Evolutionary conservation across 2,113 vertebrate genomes (phyloP), one percentile per base, ranked within the genome.

Genomic region (Chaetorhynchus papuensis): DNA sequence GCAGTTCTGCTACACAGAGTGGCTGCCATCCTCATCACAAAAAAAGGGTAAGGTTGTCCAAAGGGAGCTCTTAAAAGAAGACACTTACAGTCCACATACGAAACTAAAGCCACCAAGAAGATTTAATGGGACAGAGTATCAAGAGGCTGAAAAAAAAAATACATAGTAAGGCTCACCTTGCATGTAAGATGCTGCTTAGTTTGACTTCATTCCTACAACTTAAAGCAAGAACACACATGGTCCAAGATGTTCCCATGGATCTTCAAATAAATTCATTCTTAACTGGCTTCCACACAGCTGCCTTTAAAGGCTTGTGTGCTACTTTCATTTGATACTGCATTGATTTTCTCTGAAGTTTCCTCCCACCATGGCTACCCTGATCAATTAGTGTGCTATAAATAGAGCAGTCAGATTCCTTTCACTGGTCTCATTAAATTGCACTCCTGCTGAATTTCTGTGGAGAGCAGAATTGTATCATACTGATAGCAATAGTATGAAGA

Each of bases 311-410:
- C 35, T 79, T 83, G 30, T 71, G 68, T 72, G 78, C 72, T 93
- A 68, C 91, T 93, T 94, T 94, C 83, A 94, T 83, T 97, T 96
- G 96, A 91, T 96, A 88, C 70, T 63, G 71, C 66, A 96, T 92
- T 97, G 97, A 97, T 97, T 97, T 97, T 96, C 84, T 94, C 85
- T 95, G 75, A 96, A 93, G 74, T 82, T 93, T 96, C 61, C 57
- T 93, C 65, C 96, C 97, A 87, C 94, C 89, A 47, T 87, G 79
- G 94, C 75, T 95, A 95, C 80, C 30, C 35, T 87, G 93, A 97
- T 98, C 97, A 97, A 97, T 97, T 95, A 97, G 85, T 27, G 66
- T 90, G 82, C 96, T 96, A 87, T 91, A 97, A 96, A 91, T 74
- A 94, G 31, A 95, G 66, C 9, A 14, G 93, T 87, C 76, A 83